phyloP scores from a whole-genome alignment of 2,797 vertebrate genomes.

The Phrynocephalus forsythii region DNA sequence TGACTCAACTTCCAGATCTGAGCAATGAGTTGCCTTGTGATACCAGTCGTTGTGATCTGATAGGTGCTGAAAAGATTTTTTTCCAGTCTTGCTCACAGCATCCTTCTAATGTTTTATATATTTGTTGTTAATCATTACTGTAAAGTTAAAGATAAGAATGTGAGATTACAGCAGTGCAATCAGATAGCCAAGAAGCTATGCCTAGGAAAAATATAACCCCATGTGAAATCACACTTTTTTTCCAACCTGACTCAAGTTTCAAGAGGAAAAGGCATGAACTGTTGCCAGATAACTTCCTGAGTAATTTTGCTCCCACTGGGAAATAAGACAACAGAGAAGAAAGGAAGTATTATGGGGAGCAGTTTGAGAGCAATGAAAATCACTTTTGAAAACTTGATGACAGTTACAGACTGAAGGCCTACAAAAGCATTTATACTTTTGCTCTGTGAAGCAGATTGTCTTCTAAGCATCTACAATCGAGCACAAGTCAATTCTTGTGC shows the following conservation, averaged over 20 bases:
- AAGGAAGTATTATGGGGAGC: neutral
- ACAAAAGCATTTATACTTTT: too few species aligned
- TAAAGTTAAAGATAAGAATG: slow-evolving; percentile 66
- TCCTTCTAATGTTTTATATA: slow-evolving; percentile 56
- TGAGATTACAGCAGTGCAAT: slow-evolving; percentile 49
- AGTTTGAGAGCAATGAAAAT: neutral
- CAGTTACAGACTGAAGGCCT: too few species aligned
- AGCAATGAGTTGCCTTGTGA: slow-evolving; percentile 8
- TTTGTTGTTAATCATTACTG: slow-evolving; percentile 70
- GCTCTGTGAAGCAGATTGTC: too few species aligned
- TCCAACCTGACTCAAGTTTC: slow-evolving; percentile 62
- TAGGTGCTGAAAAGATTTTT: slow-evolving; percentile 51
- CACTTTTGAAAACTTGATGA: neutral
- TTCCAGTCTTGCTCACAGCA: slow-evolving; percentile 52
- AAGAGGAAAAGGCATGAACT: slow-evolving; percentile 60
- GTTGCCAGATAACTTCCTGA: slow-evolving; percentile 41
- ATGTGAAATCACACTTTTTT: slow-evolving; percentile 70
- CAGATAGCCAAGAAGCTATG: slow-evolving; percentile 47
- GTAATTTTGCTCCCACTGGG: slow-evolving; percentile 36
- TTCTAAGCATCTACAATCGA: too few species aligned
- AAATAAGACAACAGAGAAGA: neutral
- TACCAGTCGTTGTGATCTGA: slow-evolving; percentile 47
- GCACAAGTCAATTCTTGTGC: too few species aligned
- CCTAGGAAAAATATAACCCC: slow-evolving; percentile 63
- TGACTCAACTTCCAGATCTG: neutral